A percentile compares a stretch with the other conserved stretches of the same genome.
phyloP scores from a whole-genome alignment of 2,888 invertebrate species.

The Nomada ferruginata region DNA sequence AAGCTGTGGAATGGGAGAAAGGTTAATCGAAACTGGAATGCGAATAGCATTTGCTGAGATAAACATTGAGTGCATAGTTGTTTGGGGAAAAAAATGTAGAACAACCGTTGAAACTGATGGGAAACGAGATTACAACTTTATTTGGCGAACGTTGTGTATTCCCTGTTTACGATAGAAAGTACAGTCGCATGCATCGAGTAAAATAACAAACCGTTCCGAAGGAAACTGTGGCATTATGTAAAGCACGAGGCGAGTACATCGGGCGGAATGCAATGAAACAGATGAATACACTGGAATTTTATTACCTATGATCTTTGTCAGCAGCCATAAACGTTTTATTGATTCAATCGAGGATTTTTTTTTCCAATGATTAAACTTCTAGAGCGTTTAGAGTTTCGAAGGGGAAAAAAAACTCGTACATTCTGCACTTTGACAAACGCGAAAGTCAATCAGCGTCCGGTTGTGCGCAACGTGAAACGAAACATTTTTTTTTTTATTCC shows the following conservation, averaged over 20 bases:
- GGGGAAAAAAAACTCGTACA: constrained; percentile 30
- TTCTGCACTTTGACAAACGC: constrained; percentile 53
- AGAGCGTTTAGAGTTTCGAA: constrained; percentile 37
- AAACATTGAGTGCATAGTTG: background rate
- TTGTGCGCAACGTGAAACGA: constrained; percentile 42
- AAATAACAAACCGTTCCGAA: too few species aligned
- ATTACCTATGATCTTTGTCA: background rate
- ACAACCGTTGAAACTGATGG: too few species aligned
- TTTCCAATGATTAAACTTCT: constrained; percentile 23
- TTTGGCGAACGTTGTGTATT: background rate
- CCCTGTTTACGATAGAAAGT: background rate
- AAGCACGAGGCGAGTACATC: background rate
- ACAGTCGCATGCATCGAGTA: too few species aligned
- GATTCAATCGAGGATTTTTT: constrained; percentile 7
- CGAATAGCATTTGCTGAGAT: background rate
- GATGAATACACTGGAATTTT: background rate
- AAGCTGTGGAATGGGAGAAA: background rate
- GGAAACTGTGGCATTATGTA: too few species aligned
- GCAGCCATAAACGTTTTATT: constrained; percentile 16
- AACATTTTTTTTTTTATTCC: constrained; percentile 31
- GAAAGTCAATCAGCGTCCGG: constrained; percentile 55
- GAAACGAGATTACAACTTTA: background rate
- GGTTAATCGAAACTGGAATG: background rate
- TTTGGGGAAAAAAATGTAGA: too few species aligned
- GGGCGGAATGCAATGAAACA: background rate